Evolutionary conservation across 1,140 invertebrate species (phyloP), one percentile per base, ranked within the genome.

Genomic region (Neoseiulus cucumeris): DNA sequence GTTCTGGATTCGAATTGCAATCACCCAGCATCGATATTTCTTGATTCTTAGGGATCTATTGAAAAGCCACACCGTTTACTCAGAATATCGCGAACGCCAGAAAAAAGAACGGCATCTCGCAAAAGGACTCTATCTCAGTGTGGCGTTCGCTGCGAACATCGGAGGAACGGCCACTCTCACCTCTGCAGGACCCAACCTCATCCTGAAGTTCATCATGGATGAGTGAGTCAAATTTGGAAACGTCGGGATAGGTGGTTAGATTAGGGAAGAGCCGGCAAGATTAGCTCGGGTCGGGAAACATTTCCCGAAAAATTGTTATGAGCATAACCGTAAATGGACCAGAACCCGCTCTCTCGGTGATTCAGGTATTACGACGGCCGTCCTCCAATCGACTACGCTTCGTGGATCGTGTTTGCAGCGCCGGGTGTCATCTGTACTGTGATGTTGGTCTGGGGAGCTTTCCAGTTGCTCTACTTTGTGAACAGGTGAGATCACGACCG

Each of bases 111-210:
- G 51, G 9, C 51, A 59, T 25, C 22, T 59, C 14, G 51, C 51
- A 6, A 59, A 59, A 59, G 51, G 51, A 14, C 22, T 59, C 14
- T 59, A 70, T 28, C 66, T 70, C 7, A 69, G 69, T 7, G 84
- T 88, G 25, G 87, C 87, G 1, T 92, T 89, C 72, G 83, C 87
- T 0, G 82, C 89, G 7, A 81, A 79, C 67, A 74, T 88, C 41
- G 90, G 89, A 5, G 90, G 90, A 12, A 86, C 84, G 47, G 86
- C 85, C 0, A 89, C 87, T 1, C 76, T 93, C 1, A 89, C 89
- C 2, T 89, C 89, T 7, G 89, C 89, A 0, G 86, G 85, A 5
- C 89, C 89, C 25, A 93, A 94, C 76, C 79, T 91, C 18, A 86
- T 89, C 0, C 83, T 91, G 68, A 88, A 87, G 73, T 85, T 84